Conservation (phyloP, 2,113 vertebrate species). For the Geothlypis trichas region DNA sequence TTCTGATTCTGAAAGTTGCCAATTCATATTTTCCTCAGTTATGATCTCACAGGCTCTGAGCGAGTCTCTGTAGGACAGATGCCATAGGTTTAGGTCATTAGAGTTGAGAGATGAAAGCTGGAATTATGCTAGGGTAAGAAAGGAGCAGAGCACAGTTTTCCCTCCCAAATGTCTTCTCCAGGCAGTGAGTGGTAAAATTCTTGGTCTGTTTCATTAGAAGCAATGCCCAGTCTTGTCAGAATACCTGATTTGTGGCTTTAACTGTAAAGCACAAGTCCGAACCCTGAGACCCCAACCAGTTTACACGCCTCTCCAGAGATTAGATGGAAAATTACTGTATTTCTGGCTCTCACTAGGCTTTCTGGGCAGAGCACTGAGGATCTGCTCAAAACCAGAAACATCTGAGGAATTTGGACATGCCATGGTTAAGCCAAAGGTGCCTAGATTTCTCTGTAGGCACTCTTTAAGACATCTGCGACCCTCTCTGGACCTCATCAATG, state of each 20-base stretch:
- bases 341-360: background rate
- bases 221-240: background rate
- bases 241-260: background rate
- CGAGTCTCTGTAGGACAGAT: background rate
- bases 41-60: background rate
- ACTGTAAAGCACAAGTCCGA: background rate
- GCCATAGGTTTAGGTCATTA: background rate
- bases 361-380: background rate
- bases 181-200: background rate
- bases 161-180: background rate
- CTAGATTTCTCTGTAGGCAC: background rate
- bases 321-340: background rate
- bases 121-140: background rate
- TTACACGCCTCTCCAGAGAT: background rate
- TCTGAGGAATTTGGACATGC: background rate
- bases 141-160: background rate
- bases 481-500: background rate
- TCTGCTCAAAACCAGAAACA: background rate
- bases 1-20: background rate
- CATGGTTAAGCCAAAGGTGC: background rate
- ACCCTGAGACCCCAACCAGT: background rate
- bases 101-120: background rate
- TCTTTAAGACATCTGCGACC: background rate
- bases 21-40: background rate
- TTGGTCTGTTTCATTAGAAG: background rate